Evolutionary conservation across 2,113 vertebrate species (phyloP).

Genomic region (Salvelinus fontinalis): DNA sequence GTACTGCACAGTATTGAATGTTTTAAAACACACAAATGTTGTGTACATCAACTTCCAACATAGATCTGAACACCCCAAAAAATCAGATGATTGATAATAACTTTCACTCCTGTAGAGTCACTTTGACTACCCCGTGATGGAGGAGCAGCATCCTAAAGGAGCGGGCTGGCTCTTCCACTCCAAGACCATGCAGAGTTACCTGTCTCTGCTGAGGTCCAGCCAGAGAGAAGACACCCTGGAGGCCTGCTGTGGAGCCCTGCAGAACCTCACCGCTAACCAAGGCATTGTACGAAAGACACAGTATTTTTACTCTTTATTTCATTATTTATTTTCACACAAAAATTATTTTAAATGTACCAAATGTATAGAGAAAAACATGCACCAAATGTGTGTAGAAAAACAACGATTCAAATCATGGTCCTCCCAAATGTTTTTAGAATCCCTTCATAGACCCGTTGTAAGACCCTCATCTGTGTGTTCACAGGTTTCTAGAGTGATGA

Average conservation of each 20-base stretch:
- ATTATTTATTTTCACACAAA: no score
- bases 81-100: background rate
- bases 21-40: background rate
- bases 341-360: no score
- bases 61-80: background rate
- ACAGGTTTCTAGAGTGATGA: slow-evolving; percentile 84
- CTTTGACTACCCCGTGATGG: slow-evolving; percentile 78
- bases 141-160: slow-evolving; percentile 78
- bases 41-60: background rate
- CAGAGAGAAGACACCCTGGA: slow-evolving; percentile 83
- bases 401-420: no score
- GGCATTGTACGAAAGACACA: slow-evolving; percentile 34
- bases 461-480: background rate
- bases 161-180: slow-evolving; percentile 82
- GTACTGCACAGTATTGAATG: background rate
- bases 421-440: no score
- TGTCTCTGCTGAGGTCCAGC: slow-evolving; percentile 82
- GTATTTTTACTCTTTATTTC: no score
- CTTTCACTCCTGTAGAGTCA: slow-evolving; percentile 58
- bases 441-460: background rate
- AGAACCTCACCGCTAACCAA: slow-evolving; percentile 89
- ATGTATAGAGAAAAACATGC: no score
- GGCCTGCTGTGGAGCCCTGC: slow-evolving; percentile 88
- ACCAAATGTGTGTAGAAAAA: no score
- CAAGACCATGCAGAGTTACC: slow-evolving; percentile 83